These are phyloP conservation scores for Ailurus styani DNA, from an alignment of 2,113 vertebrate genomes.

Conservation along the genomic window DNA sequence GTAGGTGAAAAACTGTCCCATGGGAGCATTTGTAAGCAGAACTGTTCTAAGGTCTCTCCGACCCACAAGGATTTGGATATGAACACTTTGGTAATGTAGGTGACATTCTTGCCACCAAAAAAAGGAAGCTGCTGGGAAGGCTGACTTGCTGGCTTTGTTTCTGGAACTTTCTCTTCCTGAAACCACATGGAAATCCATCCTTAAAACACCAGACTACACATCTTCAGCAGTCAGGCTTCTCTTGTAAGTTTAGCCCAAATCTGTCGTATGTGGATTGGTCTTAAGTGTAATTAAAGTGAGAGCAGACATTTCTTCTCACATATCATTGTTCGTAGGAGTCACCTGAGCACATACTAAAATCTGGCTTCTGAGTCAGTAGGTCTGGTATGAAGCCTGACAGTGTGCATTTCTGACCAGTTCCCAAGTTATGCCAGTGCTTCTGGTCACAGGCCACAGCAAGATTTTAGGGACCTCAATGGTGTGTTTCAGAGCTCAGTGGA, in stretches of 20 bases:
- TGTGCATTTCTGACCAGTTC: neutral
- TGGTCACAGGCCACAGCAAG: neutral
- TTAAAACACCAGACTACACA: neutral
- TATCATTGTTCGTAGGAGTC: neutral
- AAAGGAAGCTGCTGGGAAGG: neutral
- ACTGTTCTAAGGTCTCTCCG: neutral
- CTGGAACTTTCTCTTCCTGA: neutral
- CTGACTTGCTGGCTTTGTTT: neutral
- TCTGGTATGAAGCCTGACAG: neutral
- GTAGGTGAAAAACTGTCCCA: neutral
- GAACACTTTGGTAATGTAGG: neutral
- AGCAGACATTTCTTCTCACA: neutral
- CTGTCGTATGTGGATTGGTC: neutral
- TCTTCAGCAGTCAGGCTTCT: neutral
- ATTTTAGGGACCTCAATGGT: neutral
- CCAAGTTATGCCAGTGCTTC: neutral
- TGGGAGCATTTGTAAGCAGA: neutral
- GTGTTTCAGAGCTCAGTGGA: neutral
- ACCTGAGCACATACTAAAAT: neutral
- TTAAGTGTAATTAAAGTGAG: neutral
- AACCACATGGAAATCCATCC: neutral
- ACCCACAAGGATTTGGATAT: neutral
- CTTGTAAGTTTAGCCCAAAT: neutral
- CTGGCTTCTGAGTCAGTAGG: neutral
- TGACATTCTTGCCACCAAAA: neutral